Conservation (phyloP, 1,140 invertebrate species). For the Euura saliciscinereae region DNA sequence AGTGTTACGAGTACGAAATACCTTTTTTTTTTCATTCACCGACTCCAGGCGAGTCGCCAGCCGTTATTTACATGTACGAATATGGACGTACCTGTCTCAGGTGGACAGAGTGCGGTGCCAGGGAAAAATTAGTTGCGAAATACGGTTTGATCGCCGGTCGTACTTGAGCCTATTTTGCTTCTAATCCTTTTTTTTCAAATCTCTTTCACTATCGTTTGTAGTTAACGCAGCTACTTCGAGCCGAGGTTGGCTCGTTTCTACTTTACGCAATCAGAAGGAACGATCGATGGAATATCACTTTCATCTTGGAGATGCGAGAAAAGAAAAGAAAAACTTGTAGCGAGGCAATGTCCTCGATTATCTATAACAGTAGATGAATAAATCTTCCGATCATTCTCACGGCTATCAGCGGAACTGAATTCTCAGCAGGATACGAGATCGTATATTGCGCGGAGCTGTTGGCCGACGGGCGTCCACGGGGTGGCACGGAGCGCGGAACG, state of each 20-base stretch:
- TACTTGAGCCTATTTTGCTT: background rate
- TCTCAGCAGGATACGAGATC: constrained; percentile 1
- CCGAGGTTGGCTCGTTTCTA: too few species aligned
- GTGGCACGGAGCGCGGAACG: constrained; percentile 4
- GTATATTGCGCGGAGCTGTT: background rate
- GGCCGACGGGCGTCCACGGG: background rate
- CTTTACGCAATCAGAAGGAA: too few species aligned
- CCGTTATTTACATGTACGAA: constrained; percentile 32
- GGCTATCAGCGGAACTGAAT: constrained; percentile 5
- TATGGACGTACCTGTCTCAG: constrained; percentile 11
- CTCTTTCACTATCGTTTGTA: too few species aligned
- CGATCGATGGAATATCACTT: too few species aligned
- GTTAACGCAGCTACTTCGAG: too few species aligned
- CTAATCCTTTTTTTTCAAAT: background rate
- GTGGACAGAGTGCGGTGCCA: constrained; percentile 13
- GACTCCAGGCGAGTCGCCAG: constrained; percentile 11
- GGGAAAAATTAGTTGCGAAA: constrained; percentile 45
- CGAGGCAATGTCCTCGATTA: too few species aligned
- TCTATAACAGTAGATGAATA: background rate
- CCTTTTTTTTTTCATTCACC: background rate
- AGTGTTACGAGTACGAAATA: background rate
- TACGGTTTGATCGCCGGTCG: constrained; percentile 26
- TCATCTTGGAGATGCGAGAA: too few species aligned
- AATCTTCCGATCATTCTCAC: constrained; percentile 1
- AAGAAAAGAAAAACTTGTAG: too few species aligned